These are phyloP conservation scores for Marisa cornuarietis DNA, from an alignment of 1,140 invertebrate species.

Conservation along the genomic window DNA sequence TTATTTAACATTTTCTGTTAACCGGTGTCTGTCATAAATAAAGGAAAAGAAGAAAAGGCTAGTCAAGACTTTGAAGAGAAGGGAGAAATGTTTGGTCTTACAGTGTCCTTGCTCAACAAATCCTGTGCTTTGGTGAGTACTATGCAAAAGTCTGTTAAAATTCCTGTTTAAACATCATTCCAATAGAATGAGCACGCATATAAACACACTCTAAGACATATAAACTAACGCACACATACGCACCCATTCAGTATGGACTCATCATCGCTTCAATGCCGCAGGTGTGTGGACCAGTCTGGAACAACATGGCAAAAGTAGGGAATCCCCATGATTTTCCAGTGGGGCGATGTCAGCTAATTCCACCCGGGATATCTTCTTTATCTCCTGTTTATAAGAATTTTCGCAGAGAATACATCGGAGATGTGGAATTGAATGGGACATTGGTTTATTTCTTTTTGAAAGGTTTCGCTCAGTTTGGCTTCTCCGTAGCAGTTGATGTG, in stretches of 20 bases:
- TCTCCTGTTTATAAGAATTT: neutral
- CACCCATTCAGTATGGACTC: too few species aligned
- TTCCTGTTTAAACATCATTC: neutral
- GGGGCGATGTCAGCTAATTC: neutral
- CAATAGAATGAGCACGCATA: neutral
- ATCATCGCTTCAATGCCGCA: neutral
- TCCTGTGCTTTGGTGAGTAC: constrained; percentile 1
- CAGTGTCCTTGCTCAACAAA: neutral
- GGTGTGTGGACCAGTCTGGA: constrained; percentile 5
- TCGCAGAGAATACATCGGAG: neutral
- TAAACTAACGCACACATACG: too few species aligned
- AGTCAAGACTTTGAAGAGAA: neutral
- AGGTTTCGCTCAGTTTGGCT: constrained; percentile 1
- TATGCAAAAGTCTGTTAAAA: too few species aligned
- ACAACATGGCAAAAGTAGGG: neutral
- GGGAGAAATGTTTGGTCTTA: neutral
- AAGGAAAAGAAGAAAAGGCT: too few species aligned
- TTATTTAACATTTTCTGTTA: too few species aligned
- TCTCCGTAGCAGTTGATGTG: constrained; percentile 1
- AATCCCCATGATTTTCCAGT: neutral
- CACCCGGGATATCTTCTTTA: neutral
- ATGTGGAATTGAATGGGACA: neutral
- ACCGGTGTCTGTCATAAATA: too few species aligned
- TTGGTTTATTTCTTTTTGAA: neutral
- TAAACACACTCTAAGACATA: too few species aligned